Base-by-base conservation (phyloP, 2,113 vertebrate species). In the Nannobrachium achirus region DNA sequence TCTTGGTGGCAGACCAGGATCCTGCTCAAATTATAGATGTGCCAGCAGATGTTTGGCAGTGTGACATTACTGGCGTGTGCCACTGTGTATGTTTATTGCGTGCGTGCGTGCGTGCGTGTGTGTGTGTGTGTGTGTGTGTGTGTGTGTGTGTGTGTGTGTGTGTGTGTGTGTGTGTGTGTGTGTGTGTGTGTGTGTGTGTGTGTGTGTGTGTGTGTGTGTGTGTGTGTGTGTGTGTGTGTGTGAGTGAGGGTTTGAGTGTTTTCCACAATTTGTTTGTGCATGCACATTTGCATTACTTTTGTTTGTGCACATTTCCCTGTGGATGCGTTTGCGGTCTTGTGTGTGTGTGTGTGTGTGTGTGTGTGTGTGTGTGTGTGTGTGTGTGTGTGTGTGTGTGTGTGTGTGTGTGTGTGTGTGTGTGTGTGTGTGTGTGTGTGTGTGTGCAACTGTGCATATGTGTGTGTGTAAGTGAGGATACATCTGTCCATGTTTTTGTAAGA, bases 41-140 rank as follows among this genome's bases (percentile, higher is more conserved):
- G 75, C 80, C 75, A 86, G 76, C 88, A 90, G 87, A 90, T 90
- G 85, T 89, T 88, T 88, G 80, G 73, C 85, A 71, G 68, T 2
- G 25, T 33, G 66, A 81, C 75, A 74, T 56, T 73, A 72, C 40
- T 59, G 39, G 56, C 74, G 84, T 76, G 69, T 60, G 73, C 62
- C 63, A 73, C 77, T 69, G 46, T 68, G 33, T 79, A 80, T 64
- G 66, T 48, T 13, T 48, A n/a, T 6, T 15, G 46, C 6, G 25
- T 33, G 25, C 4, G 13, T 48, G 3, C 11, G n/a, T 48, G 45
- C 11, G 11, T 48, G 45, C 6, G 14, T 48, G 45, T n/a, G 6
- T 11, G 10, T 48, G 10, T 48, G 60, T 82, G 74, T 74, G 64
- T 70, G 69, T 75, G 61, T 66, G 68, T 58, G 67, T 53, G 63